Conservation (phyloP, 2,797 vertebrate genomes). For the Gymnocypris eckloni region DNA sequence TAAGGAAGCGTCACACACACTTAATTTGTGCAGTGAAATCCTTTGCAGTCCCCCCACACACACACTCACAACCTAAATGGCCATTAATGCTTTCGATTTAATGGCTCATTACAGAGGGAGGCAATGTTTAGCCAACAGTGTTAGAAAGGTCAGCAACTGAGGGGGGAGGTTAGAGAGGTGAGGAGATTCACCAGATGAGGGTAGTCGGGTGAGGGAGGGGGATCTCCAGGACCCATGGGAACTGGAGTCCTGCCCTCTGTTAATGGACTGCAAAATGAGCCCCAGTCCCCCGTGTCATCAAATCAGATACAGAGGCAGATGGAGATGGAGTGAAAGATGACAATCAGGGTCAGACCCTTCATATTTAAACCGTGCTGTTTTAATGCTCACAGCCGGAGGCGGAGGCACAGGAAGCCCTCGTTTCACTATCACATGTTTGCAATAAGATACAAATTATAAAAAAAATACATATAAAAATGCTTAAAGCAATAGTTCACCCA, state of each 20-base stretch:
- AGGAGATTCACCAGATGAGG: slow-evolving; percentile 59
- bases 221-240: slow-evolving; percentile 62
- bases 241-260: slow-evolving; percentile 78
- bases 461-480: not conserved
- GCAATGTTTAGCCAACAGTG: slow-evolving; percentile 78
- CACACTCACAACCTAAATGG: slow-evolving; percentile 43
- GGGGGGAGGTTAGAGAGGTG: slow-evolving; percentile 66
- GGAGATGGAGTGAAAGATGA: slow-evolving; percentile 61
- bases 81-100: slow-evolving; percentile 58
- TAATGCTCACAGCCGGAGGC: slow-evolving; percentile 27
- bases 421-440: slow-evolving; percentile 4
- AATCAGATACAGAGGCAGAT: slow-evolving; percentile 68
- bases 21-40: slow-evolving; percentile 8
- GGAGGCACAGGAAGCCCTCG: slow-evolving; percentile 19
- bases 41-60: slow-evolving; percentile 23
- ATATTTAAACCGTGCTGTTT: slow-evolving; percentile 60
- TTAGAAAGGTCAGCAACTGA: slow-evolving; percentile 78
- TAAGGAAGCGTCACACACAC: slow-evolving; percentile 34
- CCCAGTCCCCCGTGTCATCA: slow-evolving; percentile 80
- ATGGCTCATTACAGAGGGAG: slow-evolving; percentile 72
- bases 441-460: not conserved
- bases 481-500: not conserved
- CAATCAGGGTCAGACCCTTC: slow-evolving; percentile 52
- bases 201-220: slow-evolving; percentile 56
- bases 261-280: slow-evolving; percentile 94